These are phyloP conservation scores for Chrosomus eos DNA, from an alignment of 2,797 vertebrate species.

Conservation along the genomic window DNA sequence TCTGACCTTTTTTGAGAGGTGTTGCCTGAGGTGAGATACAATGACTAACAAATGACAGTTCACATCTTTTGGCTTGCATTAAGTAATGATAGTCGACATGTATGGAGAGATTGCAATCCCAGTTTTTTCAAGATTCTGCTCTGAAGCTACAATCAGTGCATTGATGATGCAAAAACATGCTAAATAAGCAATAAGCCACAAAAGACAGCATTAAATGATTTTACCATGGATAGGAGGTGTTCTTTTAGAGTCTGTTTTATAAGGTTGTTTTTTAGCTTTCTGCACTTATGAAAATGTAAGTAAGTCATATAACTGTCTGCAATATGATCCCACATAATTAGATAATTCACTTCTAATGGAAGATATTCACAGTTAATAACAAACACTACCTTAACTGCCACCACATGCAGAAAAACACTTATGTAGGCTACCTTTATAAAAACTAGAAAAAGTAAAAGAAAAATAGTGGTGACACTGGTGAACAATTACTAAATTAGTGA, in stretches of 20 bases:
- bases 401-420: not conserved
- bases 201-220: not conserved
- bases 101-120: not conserved
- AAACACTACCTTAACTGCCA: not conserved
- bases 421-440: not conserved
- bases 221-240: not conserved
- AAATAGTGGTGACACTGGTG: not conserved
- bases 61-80: not conserved
- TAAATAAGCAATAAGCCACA: not conserved
- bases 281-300: not conserved
- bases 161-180: not conserved
- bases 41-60: conserved; percentile 20
- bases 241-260: not conserved
- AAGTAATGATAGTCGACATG: not conserved
- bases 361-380: not conserved
- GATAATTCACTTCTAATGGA: not conserved
- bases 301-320: not conserved
- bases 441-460: not conserved
- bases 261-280: not conserved
- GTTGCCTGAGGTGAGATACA: conserved; percentile 5
- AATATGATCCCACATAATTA: not conserved
- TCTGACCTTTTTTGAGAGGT: not conserved
- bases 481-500: not conserved
- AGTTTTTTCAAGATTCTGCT: not conserved
- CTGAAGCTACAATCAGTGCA: not conserved